Percentiles rank a stretch among this genome's conserved stretches.
Conservation (phyloP, 2,797 vertebrate species). For the Melopsittacus undulatus region DNA sequence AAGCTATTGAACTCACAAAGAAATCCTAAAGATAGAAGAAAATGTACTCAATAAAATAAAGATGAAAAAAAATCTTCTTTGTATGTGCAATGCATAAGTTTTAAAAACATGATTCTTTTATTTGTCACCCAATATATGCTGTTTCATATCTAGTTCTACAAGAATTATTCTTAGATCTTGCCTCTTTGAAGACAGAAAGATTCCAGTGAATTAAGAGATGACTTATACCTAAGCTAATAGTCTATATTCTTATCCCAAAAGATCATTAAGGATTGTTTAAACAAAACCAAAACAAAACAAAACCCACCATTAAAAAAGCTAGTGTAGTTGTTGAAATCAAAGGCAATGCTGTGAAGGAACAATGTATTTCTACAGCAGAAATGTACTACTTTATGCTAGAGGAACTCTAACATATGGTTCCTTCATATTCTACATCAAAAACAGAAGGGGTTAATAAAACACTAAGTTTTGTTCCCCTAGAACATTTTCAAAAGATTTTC, state of each 20-base stretch:
- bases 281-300: background rate
- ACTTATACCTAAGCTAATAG: background rate
- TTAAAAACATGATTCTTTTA: background rate
- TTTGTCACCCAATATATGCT: background rate
- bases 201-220: background rate
- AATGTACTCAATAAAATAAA: background rate
- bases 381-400: background rate
- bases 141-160: background rate
- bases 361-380: background rate
- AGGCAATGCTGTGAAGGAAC: background rate
- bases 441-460: background rate
- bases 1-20: conserved; percentile 28
- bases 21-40: background rate
- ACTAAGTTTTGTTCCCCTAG: background rate
- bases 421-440: background rate
- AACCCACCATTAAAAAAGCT: fast-evolving
- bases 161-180: background rate
- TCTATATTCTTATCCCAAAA: background rate
- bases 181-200: background rate
- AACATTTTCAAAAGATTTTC: background rate
- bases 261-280: background rate
- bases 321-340: background rate
- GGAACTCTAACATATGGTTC: background rate
- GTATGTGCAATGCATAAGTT: background rate
- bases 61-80: background rate